phyloP scores from a whole-genome alignment of 2,888 invertebrate genomes.

The Agriopis leucophaearia region DNA sequence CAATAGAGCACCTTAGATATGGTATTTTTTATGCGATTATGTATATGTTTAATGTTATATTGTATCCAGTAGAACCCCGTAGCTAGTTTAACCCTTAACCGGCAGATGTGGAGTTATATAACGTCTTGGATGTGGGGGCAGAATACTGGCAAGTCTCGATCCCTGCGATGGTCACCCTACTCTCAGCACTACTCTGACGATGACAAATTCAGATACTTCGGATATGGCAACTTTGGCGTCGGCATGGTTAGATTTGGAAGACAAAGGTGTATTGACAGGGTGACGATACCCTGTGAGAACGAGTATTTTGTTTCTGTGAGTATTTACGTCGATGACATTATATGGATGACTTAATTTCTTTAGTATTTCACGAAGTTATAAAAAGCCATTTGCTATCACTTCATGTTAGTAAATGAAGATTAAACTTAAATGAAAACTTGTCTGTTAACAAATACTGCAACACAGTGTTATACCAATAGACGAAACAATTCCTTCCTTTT shows the following conservation, averaged over 20 bases:
- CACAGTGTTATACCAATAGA: no score
- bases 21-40: conserved; percentile 4
- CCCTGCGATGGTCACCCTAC: conserved; percentile 76
- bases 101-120: conserved; percentile 80
- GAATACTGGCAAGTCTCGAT: conserved; percentile 47
- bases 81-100: conserved; percentile 69
- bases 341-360: not conserved
- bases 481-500: no score
- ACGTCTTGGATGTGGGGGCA: conserved; percentile 79
- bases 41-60: conserved; percentile 6
- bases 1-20: conserved; percentile 6
- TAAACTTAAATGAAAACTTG: not conserved
- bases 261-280: conserved; percentile 89
- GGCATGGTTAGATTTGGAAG: conserved; percentile 68
- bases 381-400: no score
- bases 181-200: conserved; percentile 71
- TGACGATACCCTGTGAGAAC: conserved; percentile 93
- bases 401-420: no score
- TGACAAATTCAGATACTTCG: conserved; percentile 66
- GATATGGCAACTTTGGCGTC: conserved; percentile 73
- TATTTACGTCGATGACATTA: not conserved
- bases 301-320: conserved; percentile 92
- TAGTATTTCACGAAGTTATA: no score
- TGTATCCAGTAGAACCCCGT: conserved; percentile 57
- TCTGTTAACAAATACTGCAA: not conserved